Evolutionary conservation across 2,797 vertebrate genomes (phyloP).

Genomic region (Diplodus puntazzo): DNA sequence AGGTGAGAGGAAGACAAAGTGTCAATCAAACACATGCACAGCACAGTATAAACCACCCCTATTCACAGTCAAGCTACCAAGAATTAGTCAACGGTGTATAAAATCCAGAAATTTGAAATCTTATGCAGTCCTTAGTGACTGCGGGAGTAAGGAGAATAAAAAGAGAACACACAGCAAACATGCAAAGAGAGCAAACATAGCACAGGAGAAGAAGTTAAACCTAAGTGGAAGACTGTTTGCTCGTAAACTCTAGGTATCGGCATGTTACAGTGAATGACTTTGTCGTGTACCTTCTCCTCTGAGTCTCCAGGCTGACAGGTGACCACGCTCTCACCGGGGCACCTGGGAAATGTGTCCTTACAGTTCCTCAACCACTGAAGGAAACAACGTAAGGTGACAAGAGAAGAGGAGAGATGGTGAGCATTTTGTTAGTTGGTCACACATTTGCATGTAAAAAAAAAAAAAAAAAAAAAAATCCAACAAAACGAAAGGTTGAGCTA

Average conservation of each 20-base stretch:
- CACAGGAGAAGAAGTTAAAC: conserved; percentile 10
- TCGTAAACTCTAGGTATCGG: background rate
- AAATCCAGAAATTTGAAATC: conserved; percentile 24
- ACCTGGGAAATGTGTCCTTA: conserved; percentile 95
- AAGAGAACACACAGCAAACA: conserved; percentile 39
- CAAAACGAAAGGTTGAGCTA: conserved; percentile 67
- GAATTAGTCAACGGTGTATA: conserved; percentile 53
- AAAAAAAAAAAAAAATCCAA: no score
- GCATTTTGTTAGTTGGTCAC: conserved; percentile 1
- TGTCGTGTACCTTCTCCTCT: conserved; percentile 93
- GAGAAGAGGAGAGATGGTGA: background rate
- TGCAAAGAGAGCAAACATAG: conserved; percentile 50
- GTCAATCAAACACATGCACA: conserved; percentile 92
- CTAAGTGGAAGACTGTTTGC: conserved; percentile 6
- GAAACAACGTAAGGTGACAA: background rate
- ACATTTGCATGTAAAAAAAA: background rate
- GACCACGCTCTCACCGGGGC: conserved; percentile 95
- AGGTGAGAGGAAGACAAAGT: conserved; percentile 90
- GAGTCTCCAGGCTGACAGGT: conserved; percentile 98
- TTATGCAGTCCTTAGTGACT: background rate
- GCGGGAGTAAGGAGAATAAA: conserved; percentile 11
- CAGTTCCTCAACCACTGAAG: conserved; percentile 97
- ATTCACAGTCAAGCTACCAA: conserved; percentile 42
- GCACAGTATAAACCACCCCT: conserved; percentile 45
- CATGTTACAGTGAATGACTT: background rate